Evolutionary conservation across 1,140 invertebrate genomes (phyloP).

Genomic region (Drosophila asahinai): DNA sequence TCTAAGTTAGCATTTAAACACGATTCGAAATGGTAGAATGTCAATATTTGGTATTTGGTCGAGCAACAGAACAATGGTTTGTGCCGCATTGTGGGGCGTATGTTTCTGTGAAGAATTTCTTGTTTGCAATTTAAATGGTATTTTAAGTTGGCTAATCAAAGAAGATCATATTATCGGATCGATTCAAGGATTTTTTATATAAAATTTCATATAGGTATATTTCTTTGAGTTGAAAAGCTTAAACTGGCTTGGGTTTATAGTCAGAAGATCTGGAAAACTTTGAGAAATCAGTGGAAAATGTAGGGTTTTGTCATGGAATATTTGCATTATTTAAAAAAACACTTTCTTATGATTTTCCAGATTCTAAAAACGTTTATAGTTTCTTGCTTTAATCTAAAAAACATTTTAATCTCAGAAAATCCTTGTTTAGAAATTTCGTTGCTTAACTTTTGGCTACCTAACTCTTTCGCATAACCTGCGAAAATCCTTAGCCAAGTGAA

Average conservation of each 20-base stretch:
- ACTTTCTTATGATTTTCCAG: neutral
- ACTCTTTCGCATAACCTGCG: slow-evolving; percentile 35
- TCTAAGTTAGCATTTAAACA: slow-evolving; percentile 31
- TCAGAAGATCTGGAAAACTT: neutral
- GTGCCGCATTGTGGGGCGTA: slow-evolving; percentile 13
- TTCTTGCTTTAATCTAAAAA: neutral
- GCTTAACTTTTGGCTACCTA: slow-evolving; percentile 7
- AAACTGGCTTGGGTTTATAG: neutral
- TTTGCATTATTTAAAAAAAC: no score
- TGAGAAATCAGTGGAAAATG: neutral
- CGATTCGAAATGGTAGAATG: slow-evolving; percentile 15
- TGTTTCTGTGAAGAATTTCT: slow-evolving; percentile 19
- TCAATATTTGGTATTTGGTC: slow-evolving; percentile 40
- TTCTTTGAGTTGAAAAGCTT: no score
- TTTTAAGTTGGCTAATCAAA: neutral
- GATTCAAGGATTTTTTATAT: neutral
- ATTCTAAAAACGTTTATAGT: no score
- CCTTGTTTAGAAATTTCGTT: neutral
- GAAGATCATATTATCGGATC: neutral
- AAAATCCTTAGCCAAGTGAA: slow-evolving; percentile 34
- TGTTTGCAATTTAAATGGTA: neutral
- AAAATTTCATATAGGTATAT: no score
- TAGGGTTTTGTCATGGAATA: no score
- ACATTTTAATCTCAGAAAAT: neutral
- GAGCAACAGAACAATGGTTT: slow-evolving; percentile 17